Conservation (phyloP, 1,140 invertebrate genomes). For the Aricia agestis region DNA sequence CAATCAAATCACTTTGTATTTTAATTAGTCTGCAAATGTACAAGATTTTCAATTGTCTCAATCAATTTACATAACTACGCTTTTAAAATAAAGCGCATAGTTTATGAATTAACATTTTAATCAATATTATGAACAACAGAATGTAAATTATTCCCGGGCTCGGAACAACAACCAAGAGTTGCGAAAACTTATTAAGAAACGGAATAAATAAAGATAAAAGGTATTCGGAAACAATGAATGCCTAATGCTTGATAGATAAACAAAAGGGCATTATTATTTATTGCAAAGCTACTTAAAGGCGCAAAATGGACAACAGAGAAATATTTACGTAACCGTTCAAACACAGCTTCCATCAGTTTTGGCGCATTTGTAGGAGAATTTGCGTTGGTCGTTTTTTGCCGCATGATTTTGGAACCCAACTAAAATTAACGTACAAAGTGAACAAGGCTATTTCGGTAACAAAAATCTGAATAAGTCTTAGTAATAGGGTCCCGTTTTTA, state of each 20-base stretch:
- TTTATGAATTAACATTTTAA: neutral
- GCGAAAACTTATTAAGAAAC: conserved; percentile 10
- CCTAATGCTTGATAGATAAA: conserved; percentile 9
- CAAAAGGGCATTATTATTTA: conserved; percentile 14
- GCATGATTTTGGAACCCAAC: too few species aligned
- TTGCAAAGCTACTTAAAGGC: neutral
- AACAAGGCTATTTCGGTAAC: too few species aligned
- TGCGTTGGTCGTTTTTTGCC: too few species aligned
- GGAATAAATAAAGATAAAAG: conserved; percentile 14
- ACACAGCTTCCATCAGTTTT: neutral
- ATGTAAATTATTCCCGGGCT: neutral
- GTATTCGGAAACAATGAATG: conserved; percentile 6
- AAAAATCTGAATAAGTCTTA: too few species aligned
- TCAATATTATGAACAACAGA: neutral
- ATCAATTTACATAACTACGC: neutral
- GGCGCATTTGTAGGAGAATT: neutral
- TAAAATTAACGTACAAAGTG: too few species aligned
- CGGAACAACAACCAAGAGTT: neutral
- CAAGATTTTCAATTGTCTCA: too few species aligned
- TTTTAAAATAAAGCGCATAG: neutral
- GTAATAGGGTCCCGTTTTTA: too few species aligned
- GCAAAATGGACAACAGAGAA: neutral
- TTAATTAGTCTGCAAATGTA: too few species aligned
- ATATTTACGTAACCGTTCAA: neutral
- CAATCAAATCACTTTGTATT: too few species aligned